Percentiles rank a stretch among this genome's conserved stretches.
Evolutionary conservation across 2,888 invertebrate species (phyloP).

Genomic region (Cylloceria caligata): DNA sequence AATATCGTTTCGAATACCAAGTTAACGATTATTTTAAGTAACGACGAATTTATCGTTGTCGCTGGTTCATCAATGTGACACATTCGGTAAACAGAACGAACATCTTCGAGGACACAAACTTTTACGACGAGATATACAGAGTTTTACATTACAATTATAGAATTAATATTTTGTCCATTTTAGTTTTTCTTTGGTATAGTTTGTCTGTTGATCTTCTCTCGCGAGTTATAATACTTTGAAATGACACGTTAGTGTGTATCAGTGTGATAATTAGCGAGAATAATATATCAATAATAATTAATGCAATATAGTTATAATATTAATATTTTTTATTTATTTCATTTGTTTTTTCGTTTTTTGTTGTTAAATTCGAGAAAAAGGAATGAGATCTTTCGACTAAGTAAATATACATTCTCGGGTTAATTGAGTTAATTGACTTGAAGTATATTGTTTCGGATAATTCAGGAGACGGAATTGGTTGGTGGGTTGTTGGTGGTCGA

Average conservation of each 20-base stretch:
- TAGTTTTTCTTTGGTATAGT: slow-evolving; percentile 27
- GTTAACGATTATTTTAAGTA: slow-evolving; percentile 15
- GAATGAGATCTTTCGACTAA: slow-evolving; percentile 67
- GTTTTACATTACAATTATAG: slow-evolving; percentile 54
- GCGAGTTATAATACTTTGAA: slow-evolving; percentile 27
- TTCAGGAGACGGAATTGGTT: slow-evolving; percentile 48
- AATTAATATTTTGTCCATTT: slow-evolving; percentile 28
- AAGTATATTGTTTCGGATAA: slow-evolving; percentile 79
- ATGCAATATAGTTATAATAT: slow-evolving; percentile 16
- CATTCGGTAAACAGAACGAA: slow-evolving; percentile 44
- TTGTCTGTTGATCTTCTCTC: slow-evolving; percentile 45
- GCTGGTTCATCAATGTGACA: slow-evolving; percentile 23
- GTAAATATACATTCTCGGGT: slow-evolving; percentile 75
- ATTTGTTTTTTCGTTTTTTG: slow-evolving; percentile 41
- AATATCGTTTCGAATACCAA: slow-evolving; percentile 43
- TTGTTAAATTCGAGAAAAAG: slow-evolving; percentile 64
- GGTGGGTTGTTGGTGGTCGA: slow-evolving; percentile 18
- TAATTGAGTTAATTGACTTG: slow-evolving; percentile 84
- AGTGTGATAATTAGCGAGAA: slow-evolving; percentile 20
- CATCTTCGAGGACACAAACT: slow-evolving; percentile 50
- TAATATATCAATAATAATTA: slow-evolving; percentile 31
- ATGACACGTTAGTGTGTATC: slow-evolving; percentile 5
- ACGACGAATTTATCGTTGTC: slow-evolving; percentile 22
- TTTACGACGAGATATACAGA: slow-evolving; percentile 62
- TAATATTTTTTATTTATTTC: slow-evolving; percentile 27